phyloP scores from a whole-genome alignment of 2,797 vertebrate genomes.

The Sandelia bainsii region DNA sequence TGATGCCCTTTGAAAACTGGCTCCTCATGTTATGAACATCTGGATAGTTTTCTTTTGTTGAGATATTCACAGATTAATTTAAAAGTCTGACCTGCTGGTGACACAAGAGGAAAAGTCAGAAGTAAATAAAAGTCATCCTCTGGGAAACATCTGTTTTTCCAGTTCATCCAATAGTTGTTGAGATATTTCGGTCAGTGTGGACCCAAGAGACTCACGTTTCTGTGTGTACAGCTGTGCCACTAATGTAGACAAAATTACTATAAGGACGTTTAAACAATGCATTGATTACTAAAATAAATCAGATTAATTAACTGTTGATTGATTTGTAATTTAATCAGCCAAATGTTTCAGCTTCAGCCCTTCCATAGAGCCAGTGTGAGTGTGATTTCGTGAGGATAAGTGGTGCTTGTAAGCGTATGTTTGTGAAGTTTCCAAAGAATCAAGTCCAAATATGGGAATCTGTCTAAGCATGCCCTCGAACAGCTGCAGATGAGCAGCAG shows the following conservation, averaged over 20 bases:
- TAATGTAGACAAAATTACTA: background rate
- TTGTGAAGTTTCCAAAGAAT: conserved; percentile 12
- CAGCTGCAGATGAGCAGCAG: background rate
- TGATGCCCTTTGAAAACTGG: conserved; percentile 4
- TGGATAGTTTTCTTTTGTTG: background rate
- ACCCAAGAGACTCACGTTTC: no score
- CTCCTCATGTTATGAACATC: conserved; percentile 8
- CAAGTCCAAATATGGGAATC: conserved; percentile 16
- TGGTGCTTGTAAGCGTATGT: background rate
- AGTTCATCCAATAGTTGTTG: background rate
- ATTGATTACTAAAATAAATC: background rate
- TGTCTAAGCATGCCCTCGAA: conserved; percentile 6
- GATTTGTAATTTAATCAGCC: background rate
- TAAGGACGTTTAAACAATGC: background rate
- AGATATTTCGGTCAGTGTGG: background rate
- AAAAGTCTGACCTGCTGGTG: background rate
- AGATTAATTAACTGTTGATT: background rate
- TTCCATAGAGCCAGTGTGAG: background rate
- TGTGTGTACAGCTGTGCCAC: background rate
- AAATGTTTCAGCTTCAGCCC: background rate
- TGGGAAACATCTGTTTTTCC: no score
- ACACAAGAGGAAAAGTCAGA: background rate
- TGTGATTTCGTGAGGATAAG: background rate
- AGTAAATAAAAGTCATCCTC: no score
- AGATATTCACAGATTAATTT: no score